A percentile compares a stretch with the other conserved stretches of the same genome.
Evolutionary conservation across 2,888 invertebrate genomes (phyloP).

Genomic region (Eumacrocentrus americanus): DNA sequence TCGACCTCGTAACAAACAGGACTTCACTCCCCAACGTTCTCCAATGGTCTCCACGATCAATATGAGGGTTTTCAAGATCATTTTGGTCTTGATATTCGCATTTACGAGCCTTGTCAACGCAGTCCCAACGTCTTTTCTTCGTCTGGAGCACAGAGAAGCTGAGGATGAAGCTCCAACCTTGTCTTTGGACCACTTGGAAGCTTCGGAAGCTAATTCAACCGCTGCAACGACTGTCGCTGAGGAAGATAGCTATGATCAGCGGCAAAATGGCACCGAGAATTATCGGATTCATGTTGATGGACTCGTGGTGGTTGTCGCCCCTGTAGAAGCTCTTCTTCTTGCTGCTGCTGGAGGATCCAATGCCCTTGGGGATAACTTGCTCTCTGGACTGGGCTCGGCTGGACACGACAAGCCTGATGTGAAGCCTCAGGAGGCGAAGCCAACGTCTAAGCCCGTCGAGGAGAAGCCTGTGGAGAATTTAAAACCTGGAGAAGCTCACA

Average conservation of each 20-base stretch:
- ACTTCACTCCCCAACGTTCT: not conserved
- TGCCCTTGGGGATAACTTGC: constrained; percentile 22
- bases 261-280: constrained; percentile 81
- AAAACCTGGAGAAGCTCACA: constrained; percentile 29
- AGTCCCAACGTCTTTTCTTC: constrained; percentile 31
- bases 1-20: constrained; percentile 3
- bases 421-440: constrained; percentile 23
- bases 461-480: constrained; percentile 17
- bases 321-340: constrained; percentile 68
- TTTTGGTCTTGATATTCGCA: constrained; percentile 21
- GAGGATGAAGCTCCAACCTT: constrained; percentile 8
- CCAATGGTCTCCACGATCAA: constrained; percentile 43
- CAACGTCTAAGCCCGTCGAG: constrained; percentile 21
- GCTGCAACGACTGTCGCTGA: not conserved
- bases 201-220: not conserved
- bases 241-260: constrained; percentile 68
- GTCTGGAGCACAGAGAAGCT: constrained; percentile 18
- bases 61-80: constrained; percentile 51
- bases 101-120: constrained; percentile 23
- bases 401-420: constrained; percentile 20
- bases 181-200: not conserved
- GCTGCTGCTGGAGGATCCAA: constrained; percentile 63
- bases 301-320: constrained; percentile 71
- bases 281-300: constrained; percentile 73
- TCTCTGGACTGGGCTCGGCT: constrained; percentile 15